phyloP scores from a whole-genome alignment of 2,113 vertebrate species.

The Chascanopsetta lugubris region DNA sequence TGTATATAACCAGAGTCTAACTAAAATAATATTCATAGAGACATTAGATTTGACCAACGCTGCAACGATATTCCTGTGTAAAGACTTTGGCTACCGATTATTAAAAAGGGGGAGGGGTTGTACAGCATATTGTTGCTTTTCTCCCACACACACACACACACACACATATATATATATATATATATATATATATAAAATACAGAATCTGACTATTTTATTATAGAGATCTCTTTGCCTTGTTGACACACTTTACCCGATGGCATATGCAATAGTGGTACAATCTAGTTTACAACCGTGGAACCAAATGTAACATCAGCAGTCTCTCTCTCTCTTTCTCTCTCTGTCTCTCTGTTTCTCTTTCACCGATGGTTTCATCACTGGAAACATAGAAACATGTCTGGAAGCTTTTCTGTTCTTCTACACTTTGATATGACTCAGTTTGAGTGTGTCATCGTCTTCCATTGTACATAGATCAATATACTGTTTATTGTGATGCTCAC shows the following conservation, averaged over 20 bases:
- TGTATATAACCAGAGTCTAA: conserved; percentile 76
- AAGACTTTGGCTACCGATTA: conserved; percentile 69
- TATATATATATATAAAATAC: too few relatives aligned
- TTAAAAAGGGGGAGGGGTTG: conserved; percentile 34
- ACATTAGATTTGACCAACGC: conserved; percentile 65
- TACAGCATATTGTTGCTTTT: conserved; percentile 58
- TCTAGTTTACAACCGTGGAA: conserved; percentile 96
- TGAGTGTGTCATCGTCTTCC: conserved; percentile 91
- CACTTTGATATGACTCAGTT: conserved; percentile 83
- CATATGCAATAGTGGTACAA: conserved; percentile 91
- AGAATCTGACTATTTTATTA: conserved; percentile 75
- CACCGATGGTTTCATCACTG: conserved; percentile 85
- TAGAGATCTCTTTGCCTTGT: conserved; percentile 76
- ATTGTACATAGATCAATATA: conserved; percentile 87
- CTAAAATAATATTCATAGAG: conserved; percentile 50
- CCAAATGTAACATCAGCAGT: conserved; percentile 88
- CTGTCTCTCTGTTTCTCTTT: conserved; percentile 87
- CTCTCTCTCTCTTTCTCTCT: too few relatives aligned
- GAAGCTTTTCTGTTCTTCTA: conserved; percentile 85
- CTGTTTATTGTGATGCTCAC: conserved; percentile 85
- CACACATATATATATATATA: too few relatives aligned
- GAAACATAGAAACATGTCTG: conserved; percentile 80
- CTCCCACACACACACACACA: conserved; percentile 66
- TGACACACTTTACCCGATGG: conserved; percentile 87
- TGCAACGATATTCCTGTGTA: conserved; percentile 65